phyloP scores from a whole-genome alignment of 2,113 vertebrate genomes.

The Marcusenius ussheri region DNA sequence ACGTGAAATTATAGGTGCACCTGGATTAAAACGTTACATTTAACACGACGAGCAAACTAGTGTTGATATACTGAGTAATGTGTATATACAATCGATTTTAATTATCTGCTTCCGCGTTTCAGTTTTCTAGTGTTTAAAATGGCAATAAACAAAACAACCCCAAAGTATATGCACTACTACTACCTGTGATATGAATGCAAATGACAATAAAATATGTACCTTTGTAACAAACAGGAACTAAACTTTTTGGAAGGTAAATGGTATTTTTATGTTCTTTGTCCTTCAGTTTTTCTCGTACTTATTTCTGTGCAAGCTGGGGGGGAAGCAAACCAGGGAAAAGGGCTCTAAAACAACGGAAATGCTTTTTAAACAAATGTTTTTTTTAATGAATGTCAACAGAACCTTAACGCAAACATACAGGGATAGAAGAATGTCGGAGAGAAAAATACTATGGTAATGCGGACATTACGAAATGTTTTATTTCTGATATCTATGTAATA shows the following conservation, averaged over 20 bases:
- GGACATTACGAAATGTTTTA: neutral
- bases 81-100: neutral
- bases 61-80: neutral
- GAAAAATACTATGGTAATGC: neutral
- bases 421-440: neutral
- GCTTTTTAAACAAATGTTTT: conserved; percentile 4
- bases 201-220: neutral
- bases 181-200: neutral
- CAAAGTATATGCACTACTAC: neutral
- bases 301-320: neutral
- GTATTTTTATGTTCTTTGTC: conserved; percentile 2
- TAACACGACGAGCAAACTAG: neutral
- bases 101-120: neutral
- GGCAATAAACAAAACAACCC: neutral
- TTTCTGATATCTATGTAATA: neutral
- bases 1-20: neutral
- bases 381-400: conserved; percentile 5
- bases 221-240: neutral
- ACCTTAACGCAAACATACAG: neutral
- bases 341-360: neutral
- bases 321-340: neutral
- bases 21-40: neutral
- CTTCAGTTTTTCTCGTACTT: neutral
- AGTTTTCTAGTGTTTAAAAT: neutral
- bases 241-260: neutral